Percentiles rank a stretch among this genome's conserved stretches.
phyloP scores from a whole-genome alignment of 2,888 invertebrate genomes.

The Mesorhabditis belari region DNA sequence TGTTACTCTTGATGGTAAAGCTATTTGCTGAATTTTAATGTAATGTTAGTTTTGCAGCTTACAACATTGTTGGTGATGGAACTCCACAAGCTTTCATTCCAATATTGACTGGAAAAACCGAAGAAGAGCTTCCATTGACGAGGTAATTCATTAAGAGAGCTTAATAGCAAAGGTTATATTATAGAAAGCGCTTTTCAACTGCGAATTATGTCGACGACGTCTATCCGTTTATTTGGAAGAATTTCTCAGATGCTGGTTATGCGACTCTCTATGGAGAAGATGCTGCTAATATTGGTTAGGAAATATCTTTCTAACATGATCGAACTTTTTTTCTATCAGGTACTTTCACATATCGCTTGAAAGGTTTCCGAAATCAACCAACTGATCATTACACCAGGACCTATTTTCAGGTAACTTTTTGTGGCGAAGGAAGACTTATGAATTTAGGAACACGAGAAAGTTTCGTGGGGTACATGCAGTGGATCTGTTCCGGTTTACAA shows the following conservation, averaged over 20 bases:
- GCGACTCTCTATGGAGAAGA: constrained; percentile 79
- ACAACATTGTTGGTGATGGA: constrained; percentile 57
- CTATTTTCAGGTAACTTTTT: constrained; percentile 63
- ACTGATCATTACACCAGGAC: constrained; percentile 84
- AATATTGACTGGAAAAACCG: constrained; percentile 55
- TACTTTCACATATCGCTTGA: constrained; percentile 80
- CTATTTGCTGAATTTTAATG: not conserved
- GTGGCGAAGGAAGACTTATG: constrained; percentile 18
- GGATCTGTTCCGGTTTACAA: not conserved
- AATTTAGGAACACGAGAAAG: not conserved
- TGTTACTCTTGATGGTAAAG: constrained; percentile 43
- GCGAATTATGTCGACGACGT: constrained; percentile 56
- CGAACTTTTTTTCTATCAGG: constrained; percentile 14
- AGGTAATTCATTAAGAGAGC: constrained; percentile 6
- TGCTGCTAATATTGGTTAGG: constrained; percentile 67
- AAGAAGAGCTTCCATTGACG: constrained; percentile 55
- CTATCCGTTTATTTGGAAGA: constrained; percentile 57
- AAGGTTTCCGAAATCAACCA: constrained; percentile 75
- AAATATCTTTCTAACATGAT: too few species aligned
- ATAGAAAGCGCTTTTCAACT: constrained; percentile 46
- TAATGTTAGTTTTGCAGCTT: constrained; percentile 33
- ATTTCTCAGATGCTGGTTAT: constrained; percentile 54
- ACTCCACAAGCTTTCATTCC: constrained; percentile 57
- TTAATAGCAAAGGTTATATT: not conserved
- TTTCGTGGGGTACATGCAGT: not conserved